Percentiles rank a stretch among this genome's conserved stretches.
Conservation (phyloP, 2,797 vertebrate species). For the Cossypha heuglini region DNA sequence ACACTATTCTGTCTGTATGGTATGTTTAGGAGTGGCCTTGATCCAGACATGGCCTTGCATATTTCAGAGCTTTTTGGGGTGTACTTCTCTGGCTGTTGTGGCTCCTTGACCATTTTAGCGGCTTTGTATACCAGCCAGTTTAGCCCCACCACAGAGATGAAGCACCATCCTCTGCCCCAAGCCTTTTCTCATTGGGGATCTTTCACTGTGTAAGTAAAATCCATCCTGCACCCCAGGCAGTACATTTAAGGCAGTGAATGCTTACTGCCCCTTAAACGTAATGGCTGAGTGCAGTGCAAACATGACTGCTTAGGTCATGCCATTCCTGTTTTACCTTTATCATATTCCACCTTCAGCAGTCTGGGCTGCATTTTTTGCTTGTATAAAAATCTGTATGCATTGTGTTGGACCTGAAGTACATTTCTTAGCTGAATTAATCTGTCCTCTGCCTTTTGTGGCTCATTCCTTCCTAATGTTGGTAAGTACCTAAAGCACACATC, state of each 20-base stretch:
- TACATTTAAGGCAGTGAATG: not conserved
- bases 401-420: not conserved
- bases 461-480: not conserved
- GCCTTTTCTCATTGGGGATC: not conserved
- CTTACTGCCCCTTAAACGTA: not conserved
- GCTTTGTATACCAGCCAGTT: not conserved
- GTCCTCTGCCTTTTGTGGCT: not conserved
- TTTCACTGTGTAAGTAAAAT: not conserved
- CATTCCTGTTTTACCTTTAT: not conserved
- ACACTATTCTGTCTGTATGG: not conserved
- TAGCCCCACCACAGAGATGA: not conserved
- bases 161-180: not conserved
- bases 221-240: not conserved
- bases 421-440: not conserved
- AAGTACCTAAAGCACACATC: not conserved
- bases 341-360: not conserved
- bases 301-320: not conserved
- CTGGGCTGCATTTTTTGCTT: not conserved
- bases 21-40: not conserved
- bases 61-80: not conserved
- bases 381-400: not conserved
- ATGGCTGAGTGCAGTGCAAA: not conserved
- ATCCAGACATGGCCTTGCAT: not conserved
- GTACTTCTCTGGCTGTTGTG: not conserved
- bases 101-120: not conserved